Evolutionary conservation across 2,113 vertebrate genomes (phyloP).

Genomic region (Mobula hypostoma): DNA sequence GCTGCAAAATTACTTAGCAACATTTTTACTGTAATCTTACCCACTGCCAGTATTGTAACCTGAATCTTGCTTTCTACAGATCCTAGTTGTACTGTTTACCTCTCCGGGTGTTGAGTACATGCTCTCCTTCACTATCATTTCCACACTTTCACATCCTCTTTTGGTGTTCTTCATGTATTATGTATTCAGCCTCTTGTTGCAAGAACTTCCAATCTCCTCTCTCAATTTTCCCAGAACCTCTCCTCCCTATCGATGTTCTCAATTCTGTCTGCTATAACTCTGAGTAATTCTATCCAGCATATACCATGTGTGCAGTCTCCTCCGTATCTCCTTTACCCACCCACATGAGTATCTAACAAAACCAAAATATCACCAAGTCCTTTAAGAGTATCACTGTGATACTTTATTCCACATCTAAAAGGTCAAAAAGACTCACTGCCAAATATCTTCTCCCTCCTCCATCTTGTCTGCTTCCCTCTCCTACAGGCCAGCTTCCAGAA

Average conservation of each 20-base stretch:
- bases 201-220: not conserved
- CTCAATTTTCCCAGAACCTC: not conserved
- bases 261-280: not conserved
- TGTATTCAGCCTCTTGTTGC: not conserved
- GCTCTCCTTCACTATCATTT: not conserved
- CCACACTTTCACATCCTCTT: not conserved
- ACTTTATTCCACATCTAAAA: too few relatives aligned
- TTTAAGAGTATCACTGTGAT: not conserved
- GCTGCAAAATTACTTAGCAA: not conserved
- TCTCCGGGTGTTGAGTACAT: not conserved
- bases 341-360: not conserved
- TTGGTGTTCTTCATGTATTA: not conserved
- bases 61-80: not conserved
- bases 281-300: not conserved
- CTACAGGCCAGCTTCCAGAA: not conserved
- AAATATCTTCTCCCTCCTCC: not conserved
- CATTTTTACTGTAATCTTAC: not conserved
- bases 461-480: not conserved
- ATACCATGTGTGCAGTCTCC: not conserved
- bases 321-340: not conserved
- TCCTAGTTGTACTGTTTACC: not conserved
- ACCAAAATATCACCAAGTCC: not conserved
- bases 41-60: not conserved
- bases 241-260: not conserved
- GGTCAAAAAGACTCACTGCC: not conserved